Conservation (phyloP, 2,888 invertebrate genomes). For the Drosophila niveifrons region DNA sequence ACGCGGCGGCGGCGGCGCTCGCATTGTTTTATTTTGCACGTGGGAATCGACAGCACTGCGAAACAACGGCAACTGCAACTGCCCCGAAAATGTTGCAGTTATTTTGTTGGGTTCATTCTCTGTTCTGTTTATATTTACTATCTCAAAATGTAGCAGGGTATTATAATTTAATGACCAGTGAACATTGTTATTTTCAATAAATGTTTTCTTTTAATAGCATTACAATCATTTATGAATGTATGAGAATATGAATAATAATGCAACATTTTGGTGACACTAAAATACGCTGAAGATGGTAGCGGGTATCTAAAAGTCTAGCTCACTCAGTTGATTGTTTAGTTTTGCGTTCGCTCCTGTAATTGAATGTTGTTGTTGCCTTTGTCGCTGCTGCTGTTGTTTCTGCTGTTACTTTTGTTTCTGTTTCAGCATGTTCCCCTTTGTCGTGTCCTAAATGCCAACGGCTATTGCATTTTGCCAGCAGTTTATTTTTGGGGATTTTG, state of each 20-base stretch:
- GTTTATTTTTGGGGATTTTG: conserved; percentile 54
- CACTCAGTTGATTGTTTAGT: conserved; percentile 15
- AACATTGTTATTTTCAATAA: too few species aligned
- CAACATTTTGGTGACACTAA: too few species aligned
- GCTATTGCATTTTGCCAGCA: conserved; percentile 64
- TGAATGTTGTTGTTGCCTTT: conserved; percentile 51
- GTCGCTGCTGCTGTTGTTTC: conserved; percentile 17
- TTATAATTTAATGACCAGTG: not conserved
- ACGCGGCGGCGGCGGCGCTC: conserved; percentile 50
- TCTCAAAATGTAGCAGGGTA: not conserved
- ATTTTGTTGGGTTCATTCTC: conserved; percentile 50
- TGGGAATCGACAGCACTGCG: conserved; percentile 63
- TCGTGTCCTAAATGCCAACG: conserved; percentile 62
- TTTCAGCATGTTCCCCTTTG: conserved; percentile 26
- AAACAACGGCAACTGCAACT: conserved; percentile 31
- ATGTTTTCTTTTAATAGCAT: too few species aligned
- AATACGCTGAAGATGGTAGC: not conserved
- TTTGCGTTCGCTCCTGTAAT: conserved; percentile 45
- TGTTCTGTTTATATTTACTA: conserved; percentile 31
- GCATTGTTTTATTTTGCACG: conserved; percentile 78
- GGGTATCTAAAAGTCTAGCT: not conserved
- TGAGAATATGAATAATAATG: too few species aligned
- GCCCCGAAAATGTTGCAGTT: conserved; percentile 60
- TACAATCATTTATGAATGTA: too few species aligned
- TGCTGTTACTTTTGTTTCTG: conserved; percentile 8